phyloP scores from a whole-genome alignment of 2,888 invertebrate species.

The Rhyacophila evoluta region DNA sequence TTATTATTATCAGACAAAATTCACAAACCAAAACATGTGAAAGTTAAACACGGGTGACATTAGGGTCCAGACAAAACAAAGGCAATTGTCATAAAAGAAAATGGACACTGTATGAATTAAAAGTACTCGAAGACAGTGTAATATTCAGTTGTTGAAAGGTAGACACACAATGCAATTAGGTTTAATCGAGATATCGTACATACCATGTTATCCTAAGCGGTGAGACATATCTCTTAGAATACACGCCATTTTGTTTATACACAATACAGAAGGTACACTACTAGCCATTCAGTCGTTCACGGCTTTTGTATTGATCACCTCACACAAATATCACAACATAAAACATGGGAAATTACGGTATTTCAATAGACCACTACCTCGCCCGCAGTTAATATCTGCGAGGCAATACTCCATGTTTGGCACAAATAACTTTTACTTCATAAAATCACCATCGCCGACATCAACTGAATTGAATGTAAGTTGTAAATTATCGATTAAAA shows the following conservation, averaged over 20 bases:
- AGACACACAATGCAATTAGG: not conserved
- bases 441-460: constrained; percentile 31
- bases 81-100: constrained; percentile 33
- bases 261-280: constrained; percentile 38
- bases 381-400: constrained; percentile 30
- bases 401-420: constrained; percentile 35
- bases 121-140: not conserved
- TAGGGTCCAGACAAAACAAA: constrained; percentile 31
- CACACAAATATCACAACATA: constrained; percentile 39
- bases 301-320: constrained; percentile 40
- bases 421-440: constrained; percentile 30
- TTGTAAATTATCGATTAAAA: constrained; percentile 39
- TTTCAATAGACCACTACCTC: not conserved
- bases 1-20: not conserved
- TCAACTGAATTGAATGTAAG: constrained; percentile 35
- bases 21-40: constrained; percentile 10
- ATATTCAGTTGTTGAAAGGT: not conserved
- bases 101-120: constrained; percentile 31
- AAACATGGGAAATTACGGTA: constrained; percentile 26
- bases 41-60: not conserved
- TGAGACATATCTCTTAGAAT: constrained; percentile 39
- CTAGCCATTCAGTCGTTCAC: constrained; percentile 37
- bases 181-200: constrained; percentile 20
- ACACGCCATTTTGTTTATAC: constrained; percentile 45
- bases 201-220: constrained; percentile 42